Conservation (phyloP, 2,113 vertebrate genomes). For the Nymphicus hollandicus region DNA sequence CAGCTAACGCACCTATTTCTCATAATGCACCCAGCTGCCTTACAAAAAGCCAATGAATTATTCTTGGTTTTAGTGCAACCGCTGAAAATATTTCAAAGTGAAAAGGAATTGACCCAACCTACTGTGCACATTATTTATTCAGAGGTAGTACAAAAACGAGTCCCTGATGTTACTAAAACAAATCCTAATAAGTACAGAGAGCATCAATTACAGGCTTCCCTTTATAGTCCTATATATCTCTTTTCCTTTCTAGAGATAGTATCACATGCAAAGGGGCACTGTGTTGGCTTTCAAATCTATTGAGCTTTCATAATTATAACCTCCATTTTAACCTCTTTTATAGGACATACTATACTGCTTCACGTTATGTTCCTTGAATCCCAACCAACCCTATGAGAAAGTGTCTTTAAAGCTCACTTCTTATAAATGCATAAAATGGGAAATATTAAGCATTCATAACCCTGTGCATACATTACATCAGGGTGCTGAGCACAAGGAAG, state of each 20-base stretch:
- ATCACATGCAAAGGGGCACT: conserved; percentile 42
- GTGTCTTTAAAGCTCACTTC: conserved; percentile 28
- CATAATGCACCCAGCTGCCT: conserved; percentile 34
- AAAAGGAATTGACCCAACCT: conserved; percentile 74
- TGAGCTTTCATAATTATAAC: conserved; percentile 68
- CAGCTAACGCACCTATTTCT: conserved; percentile 48
- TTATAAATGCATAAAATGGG: conserved; percentile 39
- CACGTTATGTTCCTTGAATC: conserved; percentile 48
- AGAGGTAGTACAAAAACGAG: conserved; percentile 72
- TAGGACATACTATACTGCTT: conserved; percentile 22
- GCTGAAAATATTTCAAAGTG: conserved; percentile 66
- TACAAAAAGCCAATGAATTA: conserved; percentile 67
- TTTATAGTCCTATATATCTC: conserved; percentile 65
- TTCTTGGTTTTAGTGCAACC: conserved; percentile 57
- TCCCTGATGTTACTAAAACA: conserved; percentile 74
- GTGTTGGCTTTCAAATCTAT: conserved; percentile 56
- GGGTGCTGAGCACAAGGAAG: neutral
- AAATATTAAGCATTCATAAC: conserved; percentile 28
- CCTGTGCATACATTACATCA: neutral
- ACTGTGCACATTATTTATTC: conserved; percentile 75
- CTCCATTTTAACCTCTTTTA: conserved; percentile 61
- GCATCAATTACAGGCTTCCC: conserved; percentile 66
- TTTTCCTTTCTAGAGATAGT: conserved; percentile 26
- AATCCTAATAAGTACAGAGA: conserved; percentile 68
- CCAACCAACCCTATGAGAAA: conserved; percentile 31